Evolutionary conservation across 2,797 vertebrate species (phyloP).

Genomic region (Amphiprion clarkii): DNA sequence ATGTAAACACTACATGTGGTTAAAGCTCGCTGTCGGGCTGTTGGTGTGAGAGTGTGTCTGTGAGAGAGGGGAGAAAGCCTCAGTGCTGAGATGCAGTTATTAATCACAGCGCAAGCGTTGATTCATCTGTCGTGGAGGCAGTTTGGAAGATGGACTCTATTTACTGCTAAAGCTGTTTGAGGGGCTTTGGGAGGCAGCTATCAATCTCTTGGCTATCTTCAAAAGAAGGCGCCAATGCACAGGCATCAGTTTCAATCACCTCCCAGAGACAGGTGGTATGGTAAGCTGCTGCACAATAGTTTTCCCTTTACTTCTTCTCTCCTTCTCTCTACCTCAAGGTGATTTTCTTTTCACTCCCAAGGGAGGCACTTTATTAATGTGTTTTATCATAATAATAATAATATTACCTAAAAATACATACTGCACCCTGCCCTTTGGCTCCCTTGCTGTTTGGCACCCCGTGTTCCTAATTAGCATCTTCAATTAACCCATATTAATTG

Average conservation of each 20-base stretch:
- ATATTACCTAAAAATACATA: conserved; percentile 83
- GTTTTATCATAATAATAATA: conserved; percentile 85
- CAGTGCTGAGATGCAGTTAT: conserved; percentile 79
- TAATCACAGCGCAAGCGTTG: conserved; percentile 81
- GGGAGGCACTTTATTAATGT: conserved; percentile 84
- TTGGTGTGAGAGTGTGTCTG: conserved; percentile 50
- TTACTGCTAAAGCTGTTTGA: conserved; percentile 85
- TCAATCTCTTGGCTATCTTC: conserved; percentile 88
- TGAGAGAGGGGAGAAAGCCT: conserved; percentile 58
- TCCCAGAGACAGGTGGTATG: conserved; percentile 77
- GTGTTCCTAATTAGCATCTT: conserved; percentile 86
- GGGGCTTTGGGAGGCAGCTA: conserved; percentile 84
- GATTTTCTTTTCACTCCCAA: conserved; percentile 74
- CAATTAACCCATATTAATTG: conserved; percentile 88
- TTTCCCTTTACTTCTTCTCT: conserved; percentile 52
- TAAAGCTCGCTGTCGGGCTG: conserved; percentile 27
- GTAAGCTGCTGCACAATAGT: conserved; percentile 74
- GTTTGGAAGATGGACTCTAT: conserved; percentile 88
- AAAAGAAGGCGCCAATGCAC: conserved; percentile 78
- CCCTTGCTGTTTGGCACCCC: conserved; percentile 83
- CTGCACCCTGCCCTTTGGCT: conserved; percentile 72
- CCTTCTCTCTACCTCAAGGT: conserved; percentile 82
- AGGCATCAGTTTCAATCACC: conserved; percentile 87
- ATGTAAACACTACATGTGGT: conserved; percentile 30
- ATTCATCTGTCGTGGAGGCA: conserved; percentile 86